Percentiles rank a stretch among this genome's conserved stretches.
Evolutionary conservation across 2,113 vertebrate genomes (phyloP).

Genomic region (Coturnix japonica): DNA sequence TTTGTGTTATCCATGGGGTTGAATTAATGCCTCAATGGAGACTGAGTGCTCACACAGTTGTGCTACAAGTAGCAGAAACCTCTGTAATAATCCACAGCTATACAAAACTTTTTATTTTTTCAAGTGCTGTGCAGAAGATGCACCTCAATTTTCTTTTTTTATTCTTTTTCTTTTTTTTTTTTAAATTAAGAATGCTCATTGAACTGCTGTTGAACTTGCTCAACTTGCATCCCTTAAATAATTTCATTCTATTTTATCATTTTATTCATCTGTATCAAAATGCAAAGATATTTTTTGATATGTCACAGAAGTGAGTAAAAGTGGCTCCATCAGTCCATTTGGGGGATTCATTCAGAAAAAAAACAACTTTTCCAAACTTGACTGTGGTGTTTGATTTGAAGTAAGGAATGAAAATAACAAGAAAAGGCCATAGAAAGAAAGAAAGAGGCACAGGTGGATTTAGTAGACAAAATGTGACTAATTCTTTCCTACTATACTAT

Average conservation of each 20-base stretch:
- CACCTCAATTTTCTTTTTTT: not conserved
- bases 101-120: not conserved
- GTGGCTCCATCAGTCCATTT: not conserved
- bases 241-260: not conserved
- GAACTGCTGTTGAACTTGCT: not conserved
- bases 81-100: not conserved
- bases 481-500: not conserved
- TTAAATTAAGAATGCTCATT: not conserved
- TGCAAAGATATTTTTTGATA: not conserved
- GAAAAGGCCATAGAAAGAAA: not conserved
- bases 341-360: not conserved
- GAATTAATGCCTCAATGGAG: not conserved
- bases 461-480: not conserved
- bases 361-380: not conserved
- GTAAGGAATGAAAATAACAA: not conserved
- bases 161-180: not conserved
- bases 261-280: not conserved
- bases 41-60: not conserved
- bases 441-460: not conserved
- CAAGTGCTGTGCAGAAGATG: not conserved
- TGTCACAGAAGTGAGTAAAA: not conserved
- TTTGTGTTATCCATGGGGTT: not conserved
- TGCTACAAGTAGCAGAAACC: not conserved
- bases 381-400: not conserved
- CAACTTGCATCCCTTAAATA: rapidly evolving